These are phyloP conservation scores for Rhipidura dahli DNA, from an alignment of 2,113 vertebrate genomes.

Conservation along the genomic window DNA sequence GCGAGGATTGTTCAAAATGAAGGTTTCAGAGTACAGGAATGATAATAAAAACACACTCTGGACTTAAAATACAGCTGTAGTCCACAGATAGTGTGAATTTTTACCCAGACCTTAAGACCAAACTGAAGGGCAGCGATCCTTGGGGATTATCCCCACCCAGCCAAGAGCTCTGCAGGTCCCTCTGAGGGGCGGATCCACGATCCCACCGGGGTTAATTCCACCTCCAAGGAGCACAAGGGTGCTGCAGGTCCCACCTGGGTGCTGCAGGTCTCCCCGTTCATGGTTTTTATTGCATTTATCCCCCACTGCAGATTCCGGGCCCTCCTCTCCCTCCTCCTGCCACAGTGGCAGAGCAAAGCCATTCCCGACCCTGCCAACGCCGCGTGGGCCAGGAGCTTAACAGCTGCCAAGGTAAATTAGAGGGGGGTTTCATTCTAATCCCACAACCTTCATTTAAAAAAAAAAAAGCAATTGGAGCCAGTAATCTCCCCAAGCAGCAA, in stretches of 20 bases:
- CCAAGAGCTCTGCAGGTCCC: not conserved
- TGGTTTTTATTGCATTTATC: not conserved
- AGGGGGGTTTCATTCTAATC: not conserved
- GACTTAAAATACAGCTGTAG: not conserved
- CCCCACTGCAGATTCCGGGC: not conserved
- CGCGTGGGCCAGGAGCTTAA: constrained; percentile 60
- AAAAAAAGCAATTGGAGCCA: not conserved
- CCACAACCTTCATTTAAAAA: not conserved
- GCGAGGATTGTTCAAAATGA: rapidly evolving
- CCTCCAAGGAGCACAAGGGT: rapidly evolving
- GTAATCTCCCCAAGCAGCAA: not conserved
- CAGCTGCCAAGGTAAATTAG: constrained; percentile 36
- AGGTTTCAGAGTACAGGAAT: not conserved
- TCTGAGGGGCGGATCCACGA: rapidly evolving
- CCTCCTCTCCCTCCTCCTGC: constrained; percentile 31
- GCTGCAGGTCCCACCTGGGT: not conserved
- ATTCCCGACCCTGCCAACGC: constrained; percentile 78
- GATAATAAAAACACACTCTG: rapidly evolving
- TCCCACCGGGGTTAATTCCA: not conserved
- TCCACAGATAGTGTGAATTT: rapidly evolving
- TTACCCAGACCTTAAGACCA: not conserved
- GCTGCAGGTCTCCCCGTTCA: not conserved
- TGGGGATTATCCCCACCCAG: rapidly evolving
- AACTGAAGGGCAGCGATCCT: not conserved
- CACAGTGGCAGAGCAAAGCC: constrained; percentile 51